These are phyloP conservation scores for Trichonephila clavipes DNA, from an alignment of 1,140 invertebrate species.

Conservation along the genomic window DNA sequence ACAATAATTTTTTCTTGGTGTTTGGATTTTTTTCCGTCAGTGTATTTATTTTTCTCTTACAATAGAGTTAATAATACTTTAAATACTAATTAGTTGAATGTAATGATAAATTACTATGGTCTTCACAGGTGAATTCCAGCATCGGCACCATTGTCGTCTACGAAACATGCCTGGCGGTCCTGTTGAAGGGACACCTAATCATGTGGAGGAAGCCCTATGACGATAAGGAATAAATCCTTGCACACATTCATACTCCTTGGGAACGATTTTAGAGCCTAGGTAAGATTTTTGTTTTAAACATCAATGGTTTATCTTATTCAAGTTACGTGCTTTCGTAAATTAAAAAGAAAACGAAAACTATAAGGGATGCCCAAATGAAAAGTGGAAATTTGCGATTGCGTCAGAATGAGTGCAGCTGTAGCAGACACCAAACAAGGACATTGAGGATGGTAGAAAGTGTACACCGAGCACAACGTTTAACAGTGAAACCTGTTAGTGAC, in stretches of 20 bases:
- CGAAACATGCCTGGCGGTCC: conserved; percentile 61
- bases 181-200: conserved; percentile 66
- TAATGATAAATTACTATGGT: neutral
- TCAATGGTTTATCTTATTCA: too few relatives aligned
- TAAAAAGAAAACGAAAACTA: too few relatives aligned
- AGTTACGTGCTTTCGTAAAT: too few relatives aligned
- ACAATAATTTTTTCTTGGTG: too few relatives aligned
- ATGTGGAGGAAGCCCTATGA: conserved; percentile 74
- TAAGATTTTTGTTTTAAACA: neutral
- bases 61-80: neutral
- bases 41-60: neutral
- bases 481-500: too few relatives aligned
- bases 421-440: too few relatives aligned
- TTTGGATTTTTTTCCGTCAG: too few relatives aligned
- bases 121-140: conserved; percentile 67
- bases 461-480: too few relatives aligned
- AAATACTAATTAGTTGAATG: neutral
- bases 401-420: too few relatives aligned
- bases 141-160: conserved; percentile 75
- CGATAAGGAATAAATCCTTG: neutral
- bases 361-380: too few relatives aligned
- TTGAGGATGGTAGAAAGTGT: too few relatives aligned
- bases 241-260: neutral
- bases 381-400: too few relatives aligned
- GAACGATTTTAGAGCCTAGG: neutral